Base-by-base conservation (phyloP, 2,888 invertebrate species). In the Andrena minutula region DNA sequence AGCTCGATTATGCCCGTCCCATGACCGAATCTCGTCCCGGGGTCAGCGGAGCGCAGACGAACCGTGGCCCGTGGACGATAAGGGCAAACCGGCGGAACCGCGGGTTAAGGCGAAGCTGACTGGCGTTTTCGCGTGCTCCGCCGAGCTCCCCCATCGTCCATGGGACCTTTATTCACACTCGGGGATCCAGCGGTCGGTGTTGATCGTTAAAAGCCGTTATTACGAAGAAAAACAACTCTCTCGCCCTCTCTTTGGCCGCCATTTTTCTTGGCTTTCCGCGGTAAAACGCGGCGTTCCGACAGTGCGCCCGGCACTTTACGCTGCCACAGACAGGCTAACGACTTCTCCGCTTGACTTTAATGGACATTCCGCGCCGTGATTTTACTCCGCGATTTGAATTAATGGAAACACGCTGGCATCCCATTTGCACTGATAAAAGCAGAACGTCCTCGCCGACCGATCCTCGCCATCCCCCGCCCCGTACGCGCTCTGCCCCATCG, bases 371-470 rank as follows among this genome's bases (percentile, higher is more conserved):
- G 77, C 84, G 82, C 78, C 86, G 80, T 89, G 91, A 89, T 88
- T 90, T 89, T 89, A 83, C 82, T 83, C 86, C 88, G 88, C 90
- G 91, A 92, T 91, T 90, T 90, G 89, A 91, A 92, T 92, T 92
- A 92, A 92, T 92, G 92, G 91, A 92, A 92, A 92, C 92, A 92
- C 89, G 90, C 85, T 75, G 88, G 83, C 85, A 77, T 86, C 75
- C 84, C 83, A 82, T 85, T 84, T 81, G 84, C 85, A 81, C 85
- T 80, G 88, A 88, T 86, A 88, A 88, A 56, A 85, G 76, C 87
- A 79, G 81, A 86, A 86, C 83, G 88, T 83, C 78, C 79, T 74
- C 58, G 65, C 60, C 23, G 75, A 4, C 53, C 26, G 68, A 56
- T 68, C 71, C 53, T 53, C 70, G 53, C 35, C 72, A 49, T 53